These are phyloP conservation scores for Zaprionus tsacasi DNA, from an alignment of 1,140 invertebrate genomes.

Conservation along the genomic window DNA sequence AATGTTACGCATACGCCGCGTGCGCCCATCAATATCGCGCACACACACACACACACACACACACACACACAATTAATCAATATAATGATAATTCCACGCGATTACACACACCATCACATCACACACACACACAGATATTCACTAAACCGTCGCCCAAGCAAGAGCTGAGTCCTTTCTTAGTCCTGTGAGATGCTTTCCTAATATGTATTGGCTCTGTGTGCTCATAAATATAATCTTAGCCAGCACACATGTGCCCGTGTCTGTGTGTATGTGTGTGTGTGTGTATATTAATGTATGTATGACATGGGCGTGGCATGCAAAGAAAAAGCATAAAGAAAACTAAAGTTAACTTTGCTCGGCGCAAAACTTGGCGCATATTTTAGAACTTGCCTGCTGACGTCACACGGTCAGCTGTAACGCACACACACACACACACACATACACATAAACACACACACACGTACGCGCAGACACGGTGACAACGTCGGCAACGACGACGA, in stretches of 20 bases:
- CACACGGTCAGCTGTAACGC: constrained; percentile 48
- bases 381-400: constrained; percentile 66
- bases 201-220: constrained; percentile 15
- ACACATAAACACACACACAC: background rate
- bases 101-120: constrained; percentile 41
- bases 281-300: constrained; percentile 14
- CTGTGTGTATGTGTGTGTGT: background rate
- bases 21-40: background rate
- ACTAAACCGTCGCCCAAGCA: background rate
- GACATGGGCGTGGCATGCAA: constrained; percentile 67
- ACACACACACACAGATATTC: background rate
- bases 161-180: constrained; percentile 10
- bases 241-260: constrained; percentile 4
- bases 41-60: constrained; percentile 11
- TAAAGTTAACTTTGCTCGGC: constrained; percentile 52
- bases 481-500: constrained; percentile 8
- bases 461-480: constrained; percentile 40
- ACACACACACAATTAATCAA: constrained; percentile 62
- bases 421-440: constrained; percentile 27
- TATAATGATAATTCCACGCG: constrained; percentile 58
- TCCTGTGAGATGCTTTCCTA: background rate
- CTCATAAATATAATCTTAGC: constrained; percentile 49
- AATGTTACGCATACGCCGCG: constrained; percentile 25
- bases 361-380: constrained; percentile 72
- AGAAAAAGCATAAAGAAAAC: constrained; percentile 30